Percentiles rank a stretch among this genome's conserved stretches.
phyloP scores from a whole-genome alignment of 92 coral and sea anemone species.

The Parazoanthus darwini region DNA sequence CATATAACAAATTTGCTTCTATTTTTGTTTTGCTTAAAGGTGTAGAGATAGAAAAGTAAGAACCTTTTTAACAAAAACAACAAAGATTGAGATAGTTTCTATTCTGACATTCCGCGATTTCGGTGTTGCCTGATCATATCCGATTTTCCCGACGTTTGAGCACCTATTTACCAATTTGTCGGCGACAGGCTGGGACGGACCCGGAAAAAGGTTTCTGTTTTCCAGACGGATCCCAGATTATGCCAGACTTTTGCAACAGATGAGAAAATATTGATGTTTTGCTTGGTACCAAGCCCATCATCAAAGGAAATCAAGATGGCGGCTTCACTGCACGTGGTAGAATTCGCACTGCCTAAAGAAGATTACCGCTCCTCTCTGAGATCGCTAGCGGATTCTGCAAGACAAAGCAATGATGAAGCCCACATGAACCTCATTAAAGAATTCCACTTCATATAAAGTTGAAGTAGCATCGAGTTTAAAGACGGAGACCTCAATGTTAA shows the following conservation, averaged over 20 bases:
- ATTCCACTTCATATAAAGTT: conserved; percentile 8
- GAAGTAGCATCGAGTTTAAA: conserved; percentile 30
- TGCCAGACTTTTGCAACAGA: conserved; percentile 3
- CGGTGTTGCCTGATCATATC: no score
- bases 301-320: background rate
- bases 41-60: no score
- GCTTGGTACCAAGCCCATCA: conserved; percentile 5
- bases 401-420: conserved; percentile 22
- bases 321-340: background rate
- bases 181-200: background rate
- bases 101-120: no score
- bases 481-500: background rate
- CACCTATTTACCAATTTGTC: background rate
- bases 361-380: background rate
- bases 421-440: conserved; percentile 20
- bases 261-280: background rate
- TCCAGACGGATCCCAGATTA: background rate
- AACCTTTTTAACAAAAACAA: no score
- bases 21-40: no score
- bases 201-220: conserved; percentile 9
- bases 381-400: background rate
- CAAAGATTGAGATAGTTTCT: no score
- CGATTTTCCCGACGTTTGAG: background rate
- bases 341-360: background rate
- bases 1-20: no score